phyloP scores from a whole-genome alignment of 2,888 invertebrate genomes.

The Apoda limacodes region DNA sequence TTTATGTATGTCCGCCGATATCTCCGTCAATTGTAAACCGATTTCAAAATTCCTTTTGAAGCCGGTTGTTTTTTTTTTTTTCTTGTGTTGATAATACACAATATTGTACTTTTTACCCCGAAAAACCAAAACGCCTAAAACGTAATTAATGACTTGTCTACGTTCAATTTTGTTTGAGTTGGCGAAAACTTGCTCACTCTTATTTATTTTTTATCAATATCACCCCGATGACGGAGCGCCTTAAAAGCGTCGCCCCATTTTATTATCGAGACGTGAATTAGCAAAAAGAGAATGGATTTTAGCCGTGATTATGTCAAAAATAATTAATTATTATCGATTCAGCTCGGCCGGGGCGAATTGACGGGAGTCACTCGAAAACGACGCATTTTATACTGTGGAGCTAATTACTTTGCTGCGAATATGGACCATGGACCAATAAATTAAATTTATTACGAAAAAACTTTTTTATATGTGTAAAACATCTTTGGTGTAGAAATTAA shows the following conservation, averaged over 20 bases:
- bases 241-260: constrained; percentile 62
- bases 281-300: constrained; percentile 75
- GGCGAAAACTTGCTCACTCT: constrained; percentile 49
- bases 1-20: too few relatives aligned
- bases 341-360: constrained; percentile 53
- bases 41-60: too few relatives aligned
- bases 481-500: too few relatives aligned
- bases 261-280: constrained; percentile 76
- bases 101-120: too few relatives aligned
- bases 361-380: constrained; percentile 44
- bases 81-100: too few relatives aligned
- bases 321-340: constrained; percentile 79
- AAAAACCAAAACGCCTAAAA: too few relatives aligned
- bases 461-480: too few relatives aligned
- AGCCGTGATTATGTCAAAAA: constrained; percentile 78
- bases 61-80: too few relatives aligned
- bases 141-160: constrained; percentile 53
- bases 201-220: constrained; percentile 69
- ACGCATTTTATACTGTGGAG: constrained; percentile 59
- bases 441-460: neutral
- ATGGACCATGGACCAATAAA: neutral
- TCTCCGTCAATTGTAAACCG: too few relatives aligned
- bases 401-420: constrained; percentile 55
- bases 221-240: constrained; percentile 48
- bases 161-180: constrained; percentile 57